These are phyloP conservation scores for Balearica regulorum DNA, from an alignment of 2,797 vertebrate genomes.

Conservation along the genomic window DNA sequence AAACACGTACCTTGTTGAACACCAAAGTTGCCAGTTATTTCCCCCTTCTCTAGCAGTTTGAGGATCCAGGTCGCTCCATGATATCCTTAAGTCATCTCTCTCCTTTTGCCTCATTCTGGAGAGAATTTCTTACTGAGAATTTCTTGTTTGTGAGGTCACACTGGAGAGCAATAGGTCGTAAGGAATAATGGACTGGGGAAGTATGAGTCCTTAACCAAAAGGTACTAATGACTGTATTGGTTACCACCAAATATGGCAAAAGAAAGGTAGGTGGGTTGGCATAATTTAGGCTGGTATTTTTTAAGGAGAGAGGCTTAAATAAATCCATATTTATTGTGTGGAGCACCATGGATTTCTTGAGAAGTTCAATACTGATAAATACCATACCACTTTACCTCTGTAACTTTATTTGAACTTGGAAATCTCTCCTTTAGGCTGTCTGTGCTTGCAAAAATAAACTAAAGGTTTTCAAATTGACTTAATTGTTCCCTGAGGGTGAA, in stretches of 20 bases:
- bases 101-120: neutral
- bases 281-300: neutral
- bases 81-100: neutral
- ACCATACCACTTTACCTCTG: neutral
- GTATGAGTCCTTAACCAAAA: neutral
- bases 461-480: neutral
- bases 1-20: neutral
- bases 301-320: neutral
- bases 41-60: neutral
- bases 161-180: neutral
- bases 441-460: neutral
- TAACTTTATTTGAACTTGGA: neutral
- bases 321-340: neutral
- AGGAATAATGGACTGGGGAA: neutral
- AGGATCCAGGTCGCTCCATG: neutral
- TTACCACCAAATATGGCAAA: neutral
- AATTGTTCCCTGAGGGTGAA: neutral
- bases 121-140: neutral
- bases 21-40: neutral
- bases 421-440: neutral
- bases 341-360: neutral
- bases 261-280: neutral
- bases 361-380: neutral
- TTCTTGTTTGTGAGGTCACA: neutral
- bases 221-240: neutral